These are phyloP conservation scores for Drepana arcuata DNA, from an alignment of 1,140 invertebrate genomes.

Conservation along the genomic window DNA sequence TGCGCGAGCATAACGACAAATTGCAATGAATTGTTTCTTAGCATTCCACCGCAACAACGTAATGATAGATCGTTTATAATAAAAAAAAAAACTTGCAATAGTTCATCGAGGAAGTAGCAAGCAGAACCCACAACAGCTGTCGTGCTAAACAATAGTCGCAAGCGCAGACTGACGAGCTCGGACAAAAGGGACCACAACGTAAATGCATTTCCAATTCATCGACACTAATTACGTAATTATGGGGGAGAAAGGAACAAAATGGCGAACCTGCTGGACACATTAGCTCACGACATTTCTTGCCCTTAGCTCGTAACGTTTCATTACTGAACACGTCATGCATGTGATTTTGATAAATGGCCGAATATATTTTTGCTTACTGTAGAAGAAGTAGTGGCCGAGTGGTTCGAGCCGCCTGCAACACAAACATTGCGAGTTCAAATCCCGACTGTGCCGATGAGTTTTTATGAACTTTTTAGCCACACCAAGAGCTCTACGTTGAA, in stretches of 20 bases:
- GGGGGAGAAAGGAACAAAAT: constrained; percentile 50
- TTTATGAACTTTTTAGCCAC: too few species aligned
- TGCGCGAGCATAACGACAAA: too few species aligned
- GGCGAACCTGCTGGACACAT: constrained; percentile 58
- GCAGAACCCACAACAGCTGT: constrained; percentile 37
- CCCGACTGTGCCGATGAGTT: too few species aligned
- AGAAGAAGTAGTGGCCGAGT: too few species aligned
- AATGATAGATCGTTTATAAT: too few species aligned
- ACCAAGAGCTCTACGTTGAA: too few species aligned
- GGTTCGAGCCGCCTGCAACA: too few species aligned
- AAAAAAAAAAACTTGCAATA: too few species aligned
- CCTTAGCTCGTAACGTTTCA: constrained; percentile 12
- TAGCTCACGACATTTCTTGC: constrained; percentile 45
- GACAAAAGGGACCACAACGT: constrained; percentile 51
- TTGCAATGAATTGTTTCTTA: too few species aligned
- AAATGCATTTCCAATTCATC: constrained; percentile 59
- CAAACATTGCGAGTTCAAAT: too few species aligned
- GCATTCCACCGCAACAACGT: too few species aligned
- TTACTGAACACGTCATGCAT: constrained; percentile 42
- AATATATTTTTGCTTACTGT: too few species aligned
- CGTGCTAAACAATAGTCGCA: constrained; percentile 35
- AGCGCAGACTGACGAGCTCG: constrained; percentile 31
- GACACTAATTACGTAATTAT: constrained; percentile 66
- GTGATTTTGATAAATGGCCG: constrained; percentile 15
- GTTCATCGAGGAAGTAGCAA: constrained; percentile 10